Percentiles rank a stretch among this genome's conserved stretches.
Evolutionary conservation across 2,888 invertebrate genomes (phyloP).

Genomic region (Callimorpha dominula): DNA sequence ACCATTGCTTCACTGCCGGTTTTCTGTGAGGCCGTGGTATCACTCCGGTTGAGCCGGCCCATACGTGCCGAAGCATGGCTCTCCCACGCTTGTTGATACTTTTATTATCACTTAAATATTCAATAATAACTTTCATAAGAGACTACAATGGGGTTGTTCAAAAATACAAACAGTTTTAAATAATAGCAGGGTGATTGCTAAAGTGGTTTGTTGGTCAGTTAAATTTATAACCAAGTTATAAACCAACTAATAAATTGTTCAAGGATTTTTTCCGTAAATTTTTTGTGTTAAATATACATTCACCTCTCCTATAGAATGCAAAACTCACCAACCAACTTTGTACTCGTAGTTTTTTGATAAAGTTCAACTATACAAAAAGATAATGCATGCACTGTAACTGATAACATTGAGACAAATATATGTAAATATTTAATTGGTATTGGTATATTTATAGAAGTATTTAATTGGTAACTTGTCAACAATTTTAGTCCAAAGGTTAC

Average conservation of each 20-base stretch:
- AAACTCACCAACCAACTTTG: too few species aligned
- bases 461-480: not conserved
- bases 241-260: not conserved
- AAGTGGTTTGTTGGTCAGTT: not conserved
- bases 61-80: too few species aligned
- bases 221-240: not conserved
- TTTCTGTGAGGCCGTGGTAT: too few species aligned
- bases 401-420: too few species aligned
- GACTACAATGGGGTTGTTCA: not conserved
- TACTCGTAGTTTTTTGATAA: too few species aligned
- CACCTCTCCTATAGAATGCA: not conserved
- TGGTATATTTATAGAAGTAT: too few species aligned
- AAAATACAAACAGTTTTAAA: not conserved
- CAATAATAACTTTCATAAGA: not conserved
- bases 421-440: too few species aligned
- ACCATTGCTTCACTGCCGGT: too few species aligned
- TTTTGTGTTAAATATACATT: not conserved
- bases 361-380: too few species aligned
- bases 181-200: not conserved
- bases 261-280: not conserved
- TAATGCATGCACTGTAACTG: too few species aligned
- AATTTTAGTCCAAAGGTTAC: not conserved
- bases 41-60: too few species aligned
- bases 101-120: not conserved
- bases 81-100: too few species aligned